Evolutionary conservation across 92 coral and sea anemone genomes (phyloP).

Genomic region (Palythoa grandiflora): DNA sequence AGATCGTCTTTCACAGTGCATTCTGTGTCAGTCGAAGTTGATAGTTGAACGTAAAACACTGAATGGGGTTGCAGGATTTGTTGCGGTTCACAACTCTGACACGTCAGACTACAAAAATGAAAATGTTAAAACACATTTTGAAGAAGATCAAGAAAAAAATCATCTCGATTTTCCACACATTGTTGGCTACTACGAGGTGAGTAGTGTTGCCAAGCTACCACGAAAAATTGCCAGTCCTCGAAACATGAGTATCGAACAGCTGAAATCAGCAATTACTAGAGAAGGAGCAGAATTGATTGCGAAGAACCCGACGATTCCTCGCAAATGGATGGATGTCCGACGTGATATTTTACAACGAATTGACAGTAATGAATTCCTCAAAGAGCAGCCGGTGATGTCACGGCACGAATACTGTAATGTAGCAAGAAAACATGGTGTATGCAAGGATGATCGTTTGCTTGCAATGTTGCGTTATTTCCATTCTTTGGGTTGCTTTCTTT

Average conservation of each 20-base stretch:
- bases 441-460: neutral
- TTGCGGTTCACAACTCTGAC: neutral
- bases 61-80: conserved; percentile 21
- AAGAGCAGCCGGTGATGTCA: conserved; percentile 7
- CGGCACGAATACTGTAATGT: neutral
- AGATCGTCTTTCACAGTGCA: conserved; percentile 16
- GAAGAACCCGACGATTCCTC: conserved; percentile 22
- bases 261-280: neutral
- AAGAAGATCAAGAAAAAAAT: neutral
- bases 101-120: neutral
- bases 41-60: neutral
- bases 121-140: neutral
- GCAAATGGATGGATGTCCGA: conserved; percentile 10
- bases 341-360: neutral
- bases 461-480: conserved; percentile 23
- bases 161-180: conserved; percentile 16
- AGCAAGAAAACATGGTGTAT: conserved; percentile 6
- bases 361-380: neutral
- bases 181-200: conserved; percentile 22
- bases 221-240: neutral
- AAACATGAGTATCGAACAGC: conserved; percentile 10
- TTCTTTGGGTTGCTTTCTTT: conserved; percentile 7
- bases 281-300: conserved; percentile 10
- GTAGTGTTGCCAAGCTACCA: neutral
- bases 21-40: neutral